These are phyloP conservation scores for Virgularia gustaviana DNA, from an alignment of 92 coral and sea anemone genomes.

Conservation along the genomic window DNA sequence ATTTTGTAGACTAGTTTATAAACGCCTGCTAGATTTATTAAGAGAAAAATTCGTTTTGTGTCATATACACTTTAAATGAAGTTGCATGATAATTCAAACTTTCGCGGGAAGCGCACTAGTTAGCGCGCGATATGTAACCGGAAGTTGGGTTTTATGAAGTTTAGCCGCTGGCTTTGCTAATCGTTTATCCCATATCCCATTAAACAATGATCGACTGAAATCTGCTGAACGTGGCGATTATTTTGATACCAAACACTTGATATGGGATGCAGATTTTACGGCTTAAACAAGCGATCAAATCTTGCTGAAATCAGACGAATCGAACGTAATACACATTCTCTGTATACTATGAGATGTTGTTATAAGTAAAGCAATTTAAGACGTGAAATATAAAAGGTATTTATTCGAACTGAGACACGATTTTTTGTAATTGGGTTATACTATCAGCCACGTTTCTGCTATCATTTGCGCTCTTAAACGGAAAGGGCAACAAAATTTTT, in stretches of 20 bases:
- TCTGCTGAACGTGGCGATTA: not conserved
- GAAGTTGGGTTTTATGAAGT: not conserved
- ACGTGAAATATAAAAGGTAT: not conserved
- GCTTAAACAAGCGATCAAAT: not conserved
- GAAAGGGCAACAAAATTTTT: too few relatives aligned
- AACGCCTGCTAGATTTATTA: not conserved
- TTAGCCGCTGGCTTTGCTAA: conserved; percentile 1
- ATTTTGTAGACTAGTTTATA: not conserved
- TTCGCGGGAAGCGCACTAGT: not conserved
- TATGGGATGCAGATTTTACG: not conserved
- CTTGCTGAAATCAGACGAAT: not conserved
- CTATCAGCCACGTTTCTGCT: not conserved
- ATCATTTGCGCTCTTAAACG: too few relatives aligned
- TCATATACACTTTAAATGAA: conserved; percentile 14
- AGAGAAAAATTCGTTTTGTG: not conserved
- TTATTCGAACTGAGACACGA: not conserved
- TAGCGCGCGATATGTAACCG: not conserved
- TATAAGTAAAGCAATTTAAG: not conserved
- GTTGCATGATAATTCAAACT: not conserved
- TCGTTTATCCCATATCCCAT: not conserved
- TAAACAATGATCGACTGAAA: not conserved
- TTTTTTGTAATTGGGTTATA: not conserved
- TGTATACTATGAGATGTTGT: not conserved
- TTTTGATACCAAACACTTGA: conserved; percentile 8
- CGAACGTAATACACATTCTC: not conserved